Base-by-base conservation (phyloP, 2,888 invertebrate species). In the Tiliacea aurago region DNA sequence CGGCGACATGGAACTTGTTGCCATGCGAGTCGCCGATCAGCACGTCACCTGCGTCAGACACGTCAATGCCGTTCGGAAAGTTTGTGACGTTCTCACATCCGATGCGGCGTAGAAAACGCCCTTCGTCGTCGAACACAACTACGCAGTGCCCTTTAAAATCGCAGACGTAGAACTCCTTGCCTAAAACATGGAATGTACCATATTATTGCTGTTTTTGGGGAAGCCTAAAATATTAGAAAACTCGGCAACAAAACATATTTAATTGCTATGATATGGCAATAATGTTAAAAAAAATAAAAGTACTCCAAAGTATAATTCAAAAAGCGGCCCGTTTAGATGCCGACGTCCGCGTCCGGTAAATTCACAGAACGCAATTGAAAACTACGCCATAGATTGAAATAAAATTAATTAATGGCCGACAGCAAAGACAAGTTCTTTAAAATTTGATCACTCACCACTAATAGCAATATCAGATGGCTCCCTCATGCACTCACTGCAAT, bases 101-200 rank as follows among this genome's bases (percentile, higher is more conserved):
- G 93, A 99, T 99, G 87, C 99, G 98, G 86, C 99, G 98, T 90
- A 99, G 96, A 95, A 99, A 99, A 81, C 97, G 97, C 73, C 99
- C 99, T 83, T 98, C 98, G 92, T 99, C 99, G 92, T 98, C 98
- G 94, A 99, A 99, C 64, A 99, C 99, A 43, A 99, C 99, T 70
- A 99, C 99, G 94, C 99, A 99, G 96, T 99, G 99, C 69, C 99
- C 99, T 95, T 99, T 99, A 95, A 99, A 99, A 95, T 99, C 99
- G 95, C 99, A 99, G 78, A 99, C 99, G 95, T 98, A 99, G 94
- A 98, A 99, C 94, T 98, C 98, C 92, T 98, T 98, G 90, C 98
- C 98, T 98, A 94, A 41, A 91, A 92, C 59, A 43, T 43, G 37
- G 23, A 56, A 63, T 45, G 4, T n/a, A 23, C 20, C 49, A 55